phyloP scores from a whole-genome alignment of 2,797 vertebrate genomes.

The Steatocranus sp. region DNA sequence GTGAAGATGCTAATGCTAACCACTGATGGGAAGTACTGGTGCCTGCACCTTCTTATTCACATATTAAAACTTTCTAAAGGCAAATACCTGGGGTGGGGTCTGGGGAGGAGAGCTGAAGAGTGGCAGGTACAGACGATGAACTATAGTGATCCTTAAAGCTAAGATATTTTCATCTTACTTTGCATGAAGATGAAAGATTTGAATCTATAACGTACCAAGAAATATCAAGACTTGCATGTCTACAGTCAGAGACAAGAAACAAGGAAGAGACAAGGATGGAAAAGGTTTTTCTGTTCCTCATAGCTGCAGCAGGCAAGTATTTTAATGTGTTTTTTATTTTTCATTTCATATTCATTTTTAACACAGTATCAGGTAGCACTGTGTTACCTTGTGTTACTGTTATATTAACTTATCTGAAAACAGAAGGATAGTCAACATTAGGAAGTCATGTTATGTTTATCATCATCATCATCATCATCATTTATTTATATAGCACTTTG shows the following conservation, averaged over 20 bases:
- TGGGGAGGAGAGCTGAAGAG: background rate
- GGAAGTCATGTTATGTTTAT: background rate
- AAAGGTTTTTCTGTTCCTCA: background rate
- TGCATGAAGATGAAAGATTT: accelerated
- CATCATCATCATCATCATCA: no score
- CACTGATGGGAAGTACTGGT: background rate
- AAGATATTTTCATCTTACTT: background rate
- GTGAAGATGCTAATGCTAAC: background rate
- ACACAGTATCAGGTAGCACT: background rate
- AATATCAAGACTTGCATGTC: background rate
- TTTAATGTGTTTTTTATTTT: background rate
- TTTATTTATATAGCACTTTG: no score
- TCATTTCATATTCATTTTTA: background rate
- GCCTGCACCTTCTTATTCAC: background rate
- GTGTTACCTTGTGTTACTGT: background rate
- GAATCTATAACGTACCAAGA: background rate
- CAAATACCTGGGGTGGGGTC: background rate
- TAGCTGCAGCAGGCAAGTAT: background rate
- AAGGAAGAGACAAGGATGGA: background rate
- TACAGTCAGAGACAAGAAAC: background rate
- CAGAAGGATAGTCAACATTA: background rate
- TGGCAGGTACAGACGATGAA: background rate
- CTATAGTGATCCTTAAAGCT: background rate
- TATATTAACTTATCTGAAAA: background rate
- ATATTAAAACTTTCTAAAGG: background rate